Conservation (phyloP, 2,888 invertebrate species). For the Chirona hameri region DNA sequence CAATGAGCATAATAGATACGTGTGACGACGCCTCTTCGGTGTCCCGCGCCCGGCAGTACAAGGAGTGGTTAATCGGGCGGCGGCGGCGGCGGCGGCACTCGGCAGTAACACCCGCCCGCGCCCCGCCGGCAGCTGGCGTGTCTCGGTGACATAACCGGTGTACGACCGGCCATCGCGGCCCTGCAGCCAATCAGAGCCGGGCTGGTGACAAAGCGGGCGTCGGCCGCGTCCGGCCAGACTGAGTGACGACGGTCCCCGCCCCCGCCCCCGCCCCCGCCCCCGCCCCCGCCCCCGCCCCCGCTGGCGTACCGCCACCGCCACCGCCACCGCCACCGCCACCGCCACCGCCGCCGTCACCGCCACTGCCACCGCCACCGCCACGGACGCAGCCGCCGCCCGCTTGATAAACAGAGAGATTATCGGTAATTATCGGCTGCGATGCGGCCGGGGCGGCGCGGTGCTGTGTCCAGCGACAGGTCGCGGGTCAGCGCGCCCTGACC, state of each 20-base stretch:
- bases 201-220: background rate
- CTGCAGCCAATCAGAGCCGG: background rate
- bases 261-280: background rate
- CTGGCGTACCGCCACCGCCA: background rate
- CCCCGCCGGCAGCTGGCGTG: background rate
- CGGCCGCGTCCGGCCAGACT: background rate
- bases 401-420: background rate
- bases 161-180: background rate
- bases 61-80: background rate
- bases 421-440: background rate
- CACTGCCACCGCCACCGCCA: background rate
- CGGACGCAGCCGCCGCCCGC: too few relatives aligned
- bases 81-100: background rate
- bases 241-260: background rate
- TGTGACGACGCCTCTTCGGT: constrained; percentile 6
- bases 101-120: background rate
- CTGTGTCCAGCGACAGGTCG: background rate
- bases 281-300: too few relatives aligned
- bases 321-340: background rate
- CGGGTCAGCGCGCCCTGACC: background rate
- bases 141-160: background rate
- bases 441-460: too few relatives aligned
- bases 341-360: background rate
- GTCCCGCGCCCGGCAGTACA: background rate
- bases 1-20: constrained; percentile 10